phyloP scores from a whole-genome alignment of 2,888 invertebrate genomes.

The Drosophila ustulata region DNA sequence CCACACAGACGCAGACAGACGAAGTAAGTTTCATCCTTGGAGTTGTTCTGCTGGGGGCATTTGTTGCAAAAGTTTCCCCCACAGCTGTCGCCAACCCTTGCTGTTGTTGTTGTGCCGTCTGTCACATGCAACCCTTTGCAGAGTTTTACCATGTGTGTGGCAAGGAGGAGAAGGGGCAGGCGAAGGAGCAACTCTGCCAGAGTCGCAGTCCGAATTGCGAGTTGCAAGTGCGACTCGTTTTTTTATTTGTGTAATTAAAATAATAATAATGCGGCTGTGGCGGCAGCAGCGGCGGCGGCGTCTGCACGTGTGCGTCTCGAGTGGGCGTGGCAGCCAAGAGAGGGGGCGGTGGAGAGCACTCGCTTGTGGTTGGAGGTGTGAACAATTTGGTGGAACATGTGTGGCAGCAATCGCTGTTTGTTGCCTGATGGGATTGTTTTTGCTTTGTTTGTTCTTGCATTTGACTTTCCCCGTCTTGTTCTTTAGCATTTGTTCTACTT shows the following conservation, averaged over 20 bases:
- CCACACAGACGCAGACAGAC: no score
- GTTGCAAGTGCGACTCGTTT: constrained; percentile 39
- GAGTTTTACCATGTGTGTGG: neutral
- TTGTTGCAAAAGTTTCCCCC: constrained; percentile 20
- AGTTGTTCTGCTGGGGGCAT: constrained; percentile 3
- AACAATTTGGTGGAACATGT: constrained; percentile 77
- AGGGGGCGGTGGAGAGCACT: constrained; percentile 9
- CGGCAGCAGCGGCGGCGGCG: constrained; percentile 5
- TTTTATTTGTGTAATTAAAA: constrained; percentile 72
- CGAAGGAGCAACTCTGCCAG: constrained; percentile 5
- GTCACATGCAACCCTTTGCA: constrained; percentile 5
- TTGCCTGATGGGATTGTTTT: constrained; percentile 43
- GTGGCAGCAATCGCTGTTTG: constrained; percentile 37
- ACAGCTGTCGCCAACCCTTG: constrained; percentile 34
- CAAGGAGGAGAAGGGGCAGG: neutral
- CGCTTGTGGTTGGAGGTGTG: constrained; percentile 62
- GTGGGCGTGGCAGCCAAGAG: constrained; percentile 57
- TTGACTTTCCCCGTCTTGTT: constrained; percentile 48
- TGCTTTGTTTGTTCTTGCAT: constrained; percentile 46
- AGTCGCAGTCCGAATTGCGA: constrained; percentile 15
- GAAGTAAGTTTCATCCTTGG: constrained; percentile 32
- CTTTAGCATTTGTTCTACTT: constrained; percentile 39
- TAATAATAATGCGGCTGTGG: constrained; percentile 62
- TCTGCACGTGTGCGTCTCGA: constrained; percentile 67
- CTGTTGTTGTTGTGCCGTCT: constrained; percentile 30